Conservation (phyloP, 2,113 vertebrate genomes). For the Eleginops maclovinus region DNA sequence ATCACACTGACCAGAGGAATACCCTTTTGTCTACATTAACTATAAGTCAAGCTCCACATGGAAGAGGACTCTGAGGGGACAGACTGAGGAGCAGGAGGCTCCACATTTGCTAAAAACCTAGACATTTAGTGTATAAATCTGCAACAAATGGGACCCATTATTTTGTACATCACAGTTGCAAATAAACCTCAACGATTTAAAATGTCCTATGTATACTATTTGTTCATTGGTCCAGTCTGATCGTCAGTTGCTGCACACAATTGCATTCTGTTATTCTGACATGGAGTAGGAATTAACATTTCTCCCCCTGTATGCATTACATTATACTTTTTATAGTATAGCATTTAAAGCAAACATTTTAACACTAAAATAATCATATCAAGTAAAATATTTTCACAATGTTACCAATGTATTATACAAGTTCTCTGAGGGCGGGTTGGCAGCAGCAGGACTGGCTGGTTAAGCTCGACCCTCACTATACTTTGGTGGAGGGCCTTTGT, state of each 20-base stretch:
- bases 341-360: not conserved
- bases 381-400: not conserved
- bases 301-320: not conserved
- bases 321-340: not conserved
- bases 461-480: conserved; percentile 55
- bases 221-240: conserved; percentile 5
- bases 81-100: conserved; percentile 18
- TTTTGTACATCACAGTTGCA: not conserved
- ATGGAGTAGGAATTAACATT: not conserved
- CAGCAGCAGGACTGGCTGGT: conserved; percentile 56
- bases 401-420: not conserved
- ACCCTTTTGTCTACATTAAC: conserved; percentile 47
- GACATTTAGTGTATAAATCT: conserved; percentile 3
- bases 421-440: conserved; percentile 25
- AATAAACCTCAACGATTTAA: not conserved
- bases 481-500: conserved; percentile 64
- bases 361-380: not conserved
- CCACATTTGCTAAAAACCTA: conserved; percentile 21
- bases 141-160: not conserved
- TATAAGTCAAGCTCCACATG: conserved; percentile 39
- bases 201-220: not conserved
- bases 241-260: not conserved
- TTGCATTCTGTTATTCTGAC: conserved; percentile 4
- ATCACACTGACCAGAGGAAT: conserved; percentile 66
- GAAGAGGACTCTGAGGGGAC: conserved; percentile 27